Evolutionary conservation across 2,888 invertebrate genomes (phyloP).

Genomic region (Macaria notata): DNA sequence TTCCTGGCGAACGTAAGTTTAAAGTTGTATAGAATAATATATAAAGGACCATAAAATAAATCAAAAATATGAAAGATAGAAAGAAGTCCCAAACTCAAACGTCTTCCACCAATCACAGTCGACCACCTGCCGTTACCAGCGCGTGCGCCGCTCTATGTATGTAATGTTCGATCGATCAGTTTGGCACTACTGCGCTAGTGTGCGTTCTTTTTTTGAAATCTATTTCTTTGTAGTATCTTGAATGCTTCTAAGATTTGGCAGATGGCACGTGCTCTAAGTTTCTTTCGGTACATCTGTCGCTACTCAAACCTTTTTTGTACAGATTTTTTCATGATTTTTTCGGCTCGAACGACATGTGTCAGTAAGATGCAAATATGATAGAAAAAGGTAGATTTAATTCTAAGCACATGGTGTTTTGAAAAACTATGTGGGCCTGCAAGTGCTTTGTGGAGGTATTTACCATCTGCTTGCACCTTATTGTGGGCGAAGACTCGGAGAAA

Average conservation of each 20-base stretch:
- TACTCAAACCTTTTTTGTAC: conserved; percentile 61
- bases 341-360: conserved; percentile 64
- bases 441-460: conserved; percentile 61
- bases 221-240: conserved; percentile 50
- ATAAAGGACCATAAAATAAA: conserved; percentile 15
- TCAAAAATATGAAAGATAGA: conserved; percentile 20
- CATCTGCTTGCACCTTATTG: conserved; percentile 70
- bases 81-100: conserved; percentile 73
- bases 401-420: conserved; percentile 70
- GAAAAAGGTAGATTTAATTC: conserved; percentile 65
- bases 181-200: conserved; percentile 23
- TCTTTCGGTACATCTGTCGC: conserved; percentile 77
- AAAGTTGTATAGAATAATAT: too few species aligned
- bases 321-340: conserved; percentile 59
- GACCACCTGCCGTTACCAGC: conserved; percentile 73
- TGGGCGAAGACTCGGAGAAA: conserved; percentile 21
- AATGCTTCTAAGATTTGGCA: conserved; percentile 74
- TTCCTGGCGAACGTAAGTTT: too few species aligned
- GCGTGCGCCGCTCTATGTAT: conserved; percentile 56
- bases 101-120: conserved; percentile 66
- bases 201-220: conserved; percentile 50
- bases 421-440: conserved; percentile 74
- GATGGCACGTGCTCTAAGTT: conserved; percentile 79
- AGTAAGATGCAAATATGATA: conserved; percentile 77
- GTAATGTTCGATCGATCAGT: conserved; percentile 62